Evolutionary conservation across 2,888 invertebrate genomes (phyloP).

Genomic region (Dorcus parallelipipedus): DNA sequence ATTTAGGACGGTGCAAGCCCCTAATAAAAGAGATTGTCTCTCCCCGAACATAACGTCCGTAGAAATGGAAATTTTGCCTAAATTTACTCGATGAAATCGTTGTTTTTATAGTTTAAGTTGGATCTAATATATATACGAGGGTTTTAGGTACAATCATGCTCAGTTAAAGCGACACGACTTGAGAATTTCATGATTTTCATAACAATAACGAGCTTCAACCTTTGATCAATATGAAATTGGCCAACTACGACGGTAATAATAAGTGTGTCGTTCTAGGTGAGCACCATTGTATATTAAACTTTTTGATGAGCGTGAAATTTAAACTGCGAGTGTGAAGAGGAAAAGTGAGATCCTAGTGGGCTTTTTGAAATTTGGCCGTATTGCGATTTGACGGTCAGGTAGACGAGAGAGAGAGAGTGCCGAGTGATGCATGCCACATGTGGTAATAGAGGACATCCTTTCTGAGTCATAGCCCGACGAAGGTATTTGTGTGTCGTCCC

Average conservation of each 20-base stretch:
- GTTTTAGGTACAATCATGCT: no score
- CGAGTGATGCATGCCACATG: conserved; percentile 19
- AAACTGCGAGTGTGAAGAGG: neutral
- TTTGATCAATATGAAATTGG: no score
- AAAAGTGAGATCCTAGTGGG: conserved; percentile 8
- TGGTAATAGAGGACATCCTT: conserved; percentile 19
- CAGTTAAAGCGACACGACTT: no score
- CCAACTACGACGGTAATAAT: no score
- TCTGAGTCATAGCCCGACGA: conserved; percentile 18
- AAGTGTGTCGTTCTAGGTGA: no score
- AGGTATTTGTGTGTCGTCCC: conserved; percentile 25
- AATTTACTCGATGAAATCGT: conserved; percentile 14
- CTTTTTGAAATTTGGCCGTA: conserved; percentile 20
- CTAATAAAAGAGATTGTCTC: conserved; percentile 7
- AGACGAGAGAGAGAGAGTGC: conserved; percentile 11
- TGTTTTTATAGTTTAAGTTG: conserved; percentile 16
- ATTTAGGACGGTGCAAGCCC: conserved; percentile 3
- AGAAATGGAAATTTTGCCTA: conserved; percentile 14
- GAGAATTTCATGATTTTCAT: no score
- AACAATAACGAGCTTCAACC: no score
- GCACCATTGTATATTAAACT: no score
- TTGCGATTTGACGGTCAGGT: conserved; percentile 10
- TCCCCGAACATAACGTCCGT: conserved; percentile 4
- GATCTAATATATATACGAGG: conserved; percentile 14
- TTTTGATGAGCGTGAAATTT: no score